A percentile compares a stretch with the other conserved stretches of the same genome.
These are phyloP conservation scores for Odontomyia ornata DNA, from an alignment of 2,888 invertebrate genomes.

Conservation along the genomic window DNA sequence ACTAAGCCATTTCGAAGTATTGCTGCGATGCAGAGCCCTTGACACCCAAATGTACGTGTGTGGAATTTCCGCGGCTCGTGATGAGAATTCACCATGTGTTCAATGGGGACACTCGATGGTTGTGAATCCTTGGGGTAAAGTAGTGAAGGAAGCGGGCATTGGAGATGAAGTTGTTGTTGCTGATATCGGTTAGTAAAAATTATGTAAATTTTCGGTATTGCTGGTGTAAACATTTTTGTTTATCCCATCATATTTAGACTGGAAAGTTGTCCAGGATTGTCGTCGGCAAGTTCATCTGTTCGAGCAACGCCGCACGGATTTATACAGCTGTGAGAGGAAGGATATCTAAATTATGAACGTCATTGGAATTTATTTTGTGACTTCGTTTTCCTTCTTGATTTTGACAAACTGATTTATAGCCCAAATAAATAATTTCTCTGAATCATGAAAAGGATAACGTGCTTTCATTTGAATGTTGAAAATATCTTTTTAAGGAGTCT, in stretches of 20 bases:
- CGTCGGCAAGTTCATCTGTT: conserved; percentile 24
- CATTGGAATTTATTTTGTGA: too few species aligned
- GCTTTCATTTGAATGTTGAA: too few species aligned
- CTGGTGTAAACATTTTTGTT: too few species aligned
- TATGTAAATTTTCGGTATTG: not conserved
- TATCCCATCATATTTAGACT: conserved; percentile 5
- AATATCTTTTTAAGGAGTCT: too few species aligned
- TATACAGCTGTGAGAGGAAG: conserved; percentile 24
- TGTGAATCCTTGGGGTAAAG: conserved; percentile 81
- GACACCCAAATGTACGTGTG: conserved; percentile 92
- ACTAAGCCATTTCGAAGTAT: conserved; percentile 89
- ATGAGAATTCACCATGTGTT: conserved; percentile 77
- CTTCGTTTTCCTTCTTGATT: too few species aligned
- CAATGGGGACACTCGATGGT: conserved; percentile 90
- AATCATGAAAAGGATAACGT: too few species aligned
- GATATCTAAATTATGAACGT: not conserved
- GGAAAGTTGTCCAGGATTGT: conserved; percentile 26
- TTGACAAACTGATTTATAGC: too few species aligned
- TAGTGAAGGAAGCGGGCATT: conserved; percentile 75
- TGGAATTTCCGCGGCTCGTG: conserved; percentile 84
- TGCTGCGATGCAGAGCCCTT: conserved; percentile 81
- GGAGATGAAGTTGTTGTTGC: conserved; percentile 76
- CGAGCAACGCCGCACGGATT: conserved; percentile 32
- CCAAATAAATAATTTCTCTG: too few species aligned
- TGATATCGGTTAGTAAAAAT: conserved; percentile 66